Base-by-base conservation (phyloP, 2,888 invertebrate species). In the Euphydryas editha region DNA sequence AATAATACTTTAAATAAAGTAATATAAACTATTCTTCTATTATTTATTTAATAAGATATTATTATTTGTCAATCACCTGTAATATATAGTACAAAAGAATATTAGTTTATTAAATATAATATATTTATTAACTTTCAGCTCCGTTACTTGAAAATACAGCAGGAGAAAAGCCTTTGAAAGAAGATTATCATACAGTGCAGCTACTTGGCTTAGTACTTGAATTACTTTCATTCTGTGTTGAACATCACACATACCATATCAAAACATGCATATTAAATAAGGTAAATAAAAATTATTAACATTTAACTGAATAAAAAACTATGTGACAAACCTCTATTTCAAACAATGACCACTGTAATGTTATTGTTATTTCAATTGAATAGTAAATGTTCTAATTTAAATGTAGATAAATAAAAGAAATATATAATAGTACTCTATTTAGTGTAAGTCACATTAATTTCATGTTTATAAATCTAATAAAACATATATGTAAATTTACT, bases 191-290 rank as follows among this genome's bases (percentile, higher is more conserved):
- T 90, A 98, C 98, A 63, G 99, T 99, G 75, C 99, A 99, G 93
- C 94, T 99, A 72, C 93, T 99, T 73, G 98, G 98, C 64, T 94
- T 99, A 75, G 98, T 99, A 72, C 92, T 99, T 78, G 99, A 99
- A 87, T 94, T 99, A 77, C 93, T 99, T 73, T 97, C 99, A 47
- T 99, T 99, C 93, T 99, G 99, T 92, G 98, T 99, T 58, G 99
- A 99, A 87, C 99, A 99, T 93, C 99, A 99, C 93, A 97, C 98
- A 67, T 99, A 98, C 94, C 98, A 99, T 93, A 99, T 99, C 90
- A 99, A 99, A 88, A 98, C 98, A 86, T 99, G 98, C 93, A 97
- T 99, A 89, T 95, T 99, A 82, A 98, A 98, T 93, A 99, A 98
- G 93, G 93, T 92, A 74, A 75, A 7, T 15, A 11, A 6, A 39